Percentiles rank a stretch among this genome's conserved stretches.
These are phyloP conservation scores for Danio choprae DNA, from an alignment of 2,797 vertebrate genomes.

Conservation along the genomic window DNA sequence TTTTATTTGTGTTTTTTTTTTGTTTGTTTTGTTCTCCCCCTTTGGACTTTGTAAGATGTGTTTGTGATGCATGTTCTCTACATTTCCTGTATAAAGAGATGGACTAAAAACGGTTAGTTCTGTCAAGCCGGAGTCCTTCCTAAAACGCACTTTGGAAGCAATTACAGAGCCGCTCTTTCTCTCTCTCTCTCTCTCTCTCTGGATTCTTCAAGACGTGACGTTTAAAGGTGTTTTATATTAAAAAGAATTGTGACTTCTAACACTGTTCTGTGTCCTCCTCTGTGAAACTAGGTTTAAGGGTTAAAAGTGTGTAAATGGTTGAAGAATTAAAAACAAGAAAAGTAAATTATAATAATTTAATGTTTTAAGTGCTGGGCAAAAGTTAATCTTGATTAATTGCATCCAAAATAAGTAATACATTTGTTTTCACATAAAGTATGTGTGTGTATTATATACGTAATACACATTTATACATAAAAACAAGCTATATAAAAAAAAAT, in stretches of 20 bases:
- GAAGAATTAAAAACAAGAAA: constrained; percentile 15
- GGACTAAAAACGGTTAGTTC: constrained; percentile 67
- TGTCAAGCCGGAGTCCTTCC: constrained; percentile 55
- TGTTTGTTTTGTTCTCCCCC: constrained; percentile 5
- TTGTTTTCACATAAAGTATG: too few relatives aligned
- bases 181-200: constrained; percentile 65
- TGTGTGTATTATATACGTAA: too few relatives aligned
- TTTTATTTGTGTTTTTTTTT: constrained; percentile 56
- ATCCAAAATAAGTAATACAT: too few relatives aligned
- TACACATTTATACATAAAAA: too few relatives aligned
- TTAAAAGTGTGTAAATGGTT: not conserved
- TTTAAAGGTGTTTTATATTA: constrained; percentile 85
- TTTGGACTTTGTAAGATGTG: constrained; percentile 66
- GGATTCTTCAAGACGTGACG: constrained; percentile 75
- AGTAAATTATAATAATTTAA: too few relatives aligned
- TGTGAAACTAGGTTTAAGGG: not conserved
- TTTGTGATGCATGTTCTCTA: constrained; percentile 83
- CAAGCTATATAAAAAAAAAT: too few relatives aligned
- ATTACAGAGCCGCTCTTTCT: constrained; percentile 67
- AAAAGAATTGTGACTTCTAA: constrained; percentile 85
- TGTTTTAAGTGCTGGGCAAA: too few relatives aligned
- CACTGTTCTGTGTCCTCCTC: constrained; percentile 56
- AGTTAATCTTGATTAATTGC: too few relatives aligned
- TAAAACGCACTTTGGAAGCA: constrained; percentile 66
- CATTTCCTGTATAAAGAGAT: constrained; percentile 77